Evolutionary conservation across 2,797 vertebrate genomes (phyloP).

Genomic region (Podargus strigoides): DNA sequence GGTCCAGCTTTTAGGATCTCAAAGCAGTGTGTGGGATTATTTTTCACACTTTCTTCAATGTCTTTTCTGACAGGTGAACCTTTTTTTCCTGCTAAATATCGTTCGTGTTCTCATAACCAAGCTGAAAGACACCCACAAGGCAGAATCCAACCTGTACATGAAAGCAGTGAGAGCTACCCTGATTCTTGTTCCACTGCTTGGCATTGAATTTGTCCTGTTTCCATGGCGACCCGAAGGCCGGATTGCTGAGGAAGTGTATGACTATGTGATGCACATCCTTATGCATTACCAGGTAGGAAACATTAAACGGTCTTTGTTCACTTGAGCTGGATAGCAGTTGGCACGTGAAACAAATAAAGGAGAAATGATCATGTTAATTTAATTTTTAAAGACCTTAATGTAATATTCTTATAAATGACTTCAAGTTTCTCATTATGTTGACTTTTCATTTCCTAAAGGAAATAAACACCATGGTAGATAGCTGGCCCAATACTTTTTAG

Average conservation of each 20-base stretch:
- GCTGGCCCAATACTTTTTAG: neutral
- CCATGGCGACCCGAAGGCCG: conserved; percentile 90
- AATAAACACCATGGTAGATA: neutral
- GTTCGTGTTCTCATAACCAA: conserved; percentile 97
- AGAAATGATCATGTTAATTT: rapidly evolving
- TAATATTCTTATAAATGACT: neutral
- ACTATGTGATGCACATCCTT: conserved; percentile 94
- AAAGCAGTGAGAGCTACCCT: conserved; percentile 95
- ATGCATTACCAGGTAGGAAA: conserved; percentile 92
- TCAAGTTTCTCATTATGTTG: neutral
- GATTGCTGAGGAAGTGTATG: conserved; percentile 88
- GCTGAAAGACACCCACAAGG: conserved; percentile 94
- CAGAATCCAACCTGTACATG: conserved; percentile 97
- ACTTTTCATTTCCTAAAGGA: neutral
- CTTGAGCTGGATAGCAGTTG: neutral
- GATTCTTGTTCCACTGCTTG: conserved; percentile 91
- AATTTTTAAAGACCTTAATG: neutral
- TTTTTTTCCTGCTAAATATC: conserved; percentile 95
- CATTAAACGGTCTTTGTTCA: neutral
- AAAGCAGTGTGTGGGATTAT: neutral
- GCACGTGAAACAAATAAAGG: neutral
- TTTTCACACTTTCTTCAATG: neutral
- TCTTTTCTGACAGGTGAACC: conserved; percentile 82
- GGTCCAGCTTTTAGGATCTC: neutral
- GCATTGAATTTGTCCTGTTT: conserved; percentile 91